phyloP scores from a whole-genome alignment of 2,888 invertebrate genomes.

The Nephrotoma guestfalica region DNA sequence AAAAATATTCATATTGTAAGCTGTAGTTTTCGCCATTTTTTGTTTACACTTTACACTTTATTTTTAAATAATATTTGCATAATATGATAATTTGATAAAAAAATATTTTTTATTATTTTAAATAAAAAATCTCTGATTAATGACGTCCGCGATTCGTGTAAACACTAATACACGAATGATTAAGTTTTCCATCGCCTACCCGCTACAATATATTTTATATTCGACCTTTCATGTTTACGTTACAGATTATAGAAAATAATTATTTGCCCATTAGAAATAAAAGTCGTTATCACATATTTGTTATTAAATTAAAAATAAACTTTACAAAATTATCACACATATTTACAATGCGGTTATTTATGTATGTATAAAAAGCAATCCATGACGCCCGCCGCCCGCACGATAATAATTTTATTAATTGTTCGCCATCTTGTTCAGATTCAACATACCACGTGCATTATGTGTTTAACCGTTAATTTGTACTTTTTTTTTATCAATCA shows the following conservation, averaged over 20 bases:
- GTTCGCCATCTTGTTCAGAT: background rate
- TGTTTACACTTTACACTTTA: background rate
- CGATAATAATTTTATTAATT: background rate
- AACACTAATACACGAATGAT: background rate
- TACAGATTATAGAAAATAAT: background rate
- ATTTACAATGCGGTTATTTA: background rate
- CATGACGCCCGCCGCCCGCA: background rate
- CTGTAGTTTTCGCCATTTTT: background rate
- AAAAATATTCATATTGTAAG: background rate
- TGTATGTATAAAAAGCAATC: background rate
- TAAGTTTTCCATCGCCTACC: background rate
- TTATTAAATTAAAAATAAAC: background rate
- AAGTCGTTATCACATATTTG: background rate
- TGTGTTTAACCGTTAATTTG: background rate
- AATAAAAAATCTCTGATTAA: background rate
- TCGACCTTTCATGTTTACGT: background rate
- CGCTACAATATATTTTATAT: background rate
- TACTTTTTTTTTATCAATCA: background rate
- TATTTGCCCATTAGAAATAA: background rate
- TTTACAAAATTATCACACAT: background rate
- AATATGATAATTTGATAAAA: background rate
- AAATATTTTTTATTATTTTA: background rate
- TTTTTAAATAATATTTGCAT: background rate
- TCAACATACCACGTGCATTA: background rate
- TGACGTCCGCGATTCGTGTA: background rate